These are phyloP conservation scores for Malacoctenus gilli DNA, from an alignment of 2,797 vertebrate genomes.

Conservation along the genomic window DNA sequence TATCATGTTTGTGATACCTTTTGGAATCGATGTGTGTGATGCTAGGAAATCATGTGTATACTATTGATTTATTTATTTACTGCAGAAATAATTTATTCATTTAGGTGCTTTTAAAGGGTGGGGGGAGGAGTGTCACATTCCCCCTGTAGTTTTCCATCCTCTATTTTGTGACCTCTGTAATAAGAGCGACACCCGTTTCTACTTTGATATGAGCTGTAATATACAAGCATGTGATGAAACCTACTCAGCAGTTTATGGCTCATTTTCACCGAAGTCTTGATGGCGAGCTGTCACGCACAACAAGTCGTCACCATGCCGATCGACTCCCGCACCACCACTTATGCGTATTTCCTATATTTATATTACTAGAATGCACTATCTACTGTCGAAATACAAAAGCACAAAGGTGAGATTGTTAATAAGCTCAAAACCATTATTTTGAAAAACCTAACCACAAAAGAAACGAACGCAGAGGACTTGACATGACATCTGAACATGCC, in stretches of 20 bases:
- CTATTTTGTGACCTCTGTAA: constrained; percentile 70
- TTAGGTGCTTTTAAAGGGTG: constrained; percentile 34
- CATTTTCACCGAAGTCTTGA: constrained; percentile 59
- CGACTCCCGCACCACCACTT: constrained; percentile 50
- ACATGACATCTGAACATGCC: constrained; percentile 20
- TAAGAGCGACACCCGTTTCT: constrained; percentile 60
- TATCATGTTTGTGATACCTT: constrained; percentile 78
- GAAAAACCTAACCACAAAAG: constrained; percentile 41
- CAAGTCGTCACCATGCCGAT: constrained; percentile 47
- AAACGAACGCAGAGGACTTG: constrained; percentile 49
- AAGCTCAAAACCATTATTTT: constrained; percentile 41
- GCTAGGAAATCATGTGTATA: constrained; percentile 66
- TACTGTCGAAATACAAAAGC: constrained; percentile 69
- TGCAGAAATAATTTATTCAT: constrained; percentile 68
- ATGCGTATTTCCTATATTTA: constrained; percentile 67
- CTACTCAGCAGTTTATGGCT: constrained; percentile 55
- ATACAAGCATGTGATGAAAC: constrained; percentile 73
- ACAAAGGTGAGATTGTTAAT: constrained; percentile 59
- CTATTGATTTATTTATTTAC: constrained; percentile 63
- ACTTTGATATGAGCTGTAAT: constrained; percentile 76
- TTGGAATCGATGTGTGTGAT: constrained; percentile 70
- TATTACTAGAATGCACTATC: constrained; percentile 76
- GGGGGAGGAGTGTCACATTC: constrained; percentile 54
- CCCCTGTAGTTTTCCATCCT: constrained; percentile 70
- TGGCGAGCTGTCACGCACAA: constrained; percentile 55